These are phyloP conservation scores for Andricus grossulariae DNA, from an alignment of 1,140 invertebrate species.

Conservation along the genomic window DNA sequence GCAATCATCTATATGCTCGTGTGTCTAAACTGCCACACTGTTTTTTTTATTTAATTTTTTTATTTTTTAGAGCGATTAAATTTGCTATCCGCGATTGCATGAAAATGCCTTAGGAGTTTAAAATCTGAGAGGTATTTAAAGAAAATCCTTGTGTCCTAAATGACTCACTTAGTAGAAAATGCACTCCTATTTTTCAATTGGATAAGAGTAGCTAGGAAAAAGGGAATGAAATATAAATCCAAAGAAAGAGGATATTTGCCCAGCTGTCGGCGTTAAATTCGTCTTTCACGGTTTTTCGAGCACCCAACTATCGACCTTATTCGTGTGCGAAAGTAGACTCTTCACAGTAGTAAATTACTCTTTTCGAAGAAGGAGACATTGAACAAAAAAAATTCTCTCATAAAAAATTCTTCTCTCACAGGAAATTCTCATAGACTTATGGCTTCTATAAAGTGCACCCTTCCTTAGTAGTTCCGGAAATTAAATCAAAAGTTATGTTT, in stretches of 20 bases:
- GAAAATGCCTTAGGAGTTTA: too few relatives aligned
- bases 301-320: not conserved
- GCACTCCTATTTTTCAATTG: not conserved
- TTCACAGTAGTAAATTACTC: not conserved
- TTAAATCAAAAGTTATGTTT: constrained; percentile 20
- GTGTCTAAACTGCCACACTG: too few relatives aligned
- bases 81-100: too few relatives aligned
- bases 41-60: too few relatives aligned
- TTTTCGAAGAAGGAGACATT: not conserved
- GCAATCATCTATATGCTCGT: too few relatives aligned
- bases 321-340: not conserved
- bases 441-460: not conserved
- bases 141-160: not conserved
- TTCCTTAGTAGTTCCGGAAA: not conserved
- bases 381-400: not conserved
- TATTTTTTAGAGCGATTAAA: too few relatives aligned
- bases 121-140: too few relatives aligned
- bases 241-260: not conserved
- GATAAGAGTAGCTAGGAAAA: not conserved
- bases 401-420: too few relatives aligned
- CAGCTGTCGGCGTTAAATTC: not conserved
- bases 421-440: not conserved
- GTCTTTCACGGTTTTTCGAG: constrained; percentile 9
- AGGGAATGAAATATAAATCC: not conserved
- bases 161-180: not conserved